Percentiles rank a stretch among this genome's conserved stretches.
Evolutionary conservation across 2,113 vertebrate species (phyloP).

Genomic region (Sinocyclocheilus anophthalmus): DNA sequence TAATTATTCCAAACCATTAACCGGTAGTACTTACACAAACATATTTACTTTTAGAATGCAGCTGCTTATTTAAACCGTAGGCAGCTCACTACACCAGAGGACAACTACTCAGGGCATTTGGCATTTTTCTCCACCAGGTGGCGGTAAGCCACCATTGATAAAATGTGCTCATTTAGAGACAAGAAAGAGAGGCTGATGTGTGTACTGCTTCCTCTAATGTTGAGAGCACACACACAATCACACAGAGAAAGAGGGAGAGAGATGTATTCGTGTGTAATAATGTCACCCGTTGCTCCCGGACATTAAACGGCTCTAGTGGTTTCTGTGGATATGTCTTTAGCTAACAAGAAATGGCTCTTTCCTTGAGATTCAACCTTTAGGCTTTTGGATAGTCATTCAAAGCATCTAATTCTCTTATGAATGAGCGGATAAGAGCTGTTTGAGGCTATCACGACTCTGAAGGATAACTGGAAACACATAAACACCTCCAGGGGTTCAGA

Average conservation of each 20-base stretch:
- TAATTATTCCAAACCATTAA: too few species aligned
- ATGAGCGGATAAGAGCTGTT: conserved; percentile 8
- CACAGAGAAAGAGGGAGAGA: not conserved
- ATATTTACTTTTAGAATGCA: not conserved
- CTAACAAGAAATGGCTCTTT: not conserved
- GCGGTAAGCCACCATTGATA: conserved; percentile 45
- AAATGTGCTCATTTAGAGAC: conserved; percentile 39
- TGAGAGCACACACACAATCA: conserved; percentile 6
- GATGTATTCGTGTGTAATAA: conserved; percentile 64
- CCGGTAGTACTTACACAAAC: not conserved
- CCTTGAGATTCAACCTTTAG: not conserved
- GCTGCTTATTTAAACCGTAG: too few species aligned
- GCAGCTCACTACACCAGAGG: not conserved
- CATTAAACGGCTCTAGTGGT: not conserved
- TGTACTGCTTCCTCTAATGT: not conserved
- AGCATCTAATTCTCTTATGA: conserved; percentile 14
- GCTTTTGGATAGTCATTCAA: conserved; percentile 1
- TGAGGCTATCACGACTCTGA: not conserved
- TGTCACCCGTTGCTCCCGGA: conserved; percentile 55
- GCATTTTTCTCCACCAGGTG: conserved; percentile 65
- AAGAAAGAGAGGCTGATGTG: not conserved
- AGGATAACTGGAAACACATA: not conserved
- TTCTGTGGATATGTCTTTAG: not conserved
- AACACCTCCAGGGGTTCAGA: conserved; percentile 1
- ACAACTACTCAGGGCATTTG: not conserved